A percentile compares a stretch with the other conserved stretches of the same genome.
Conservation (phyloP, 2,797 vertebrate genomes). For the Rallus crepitans region DNA sequence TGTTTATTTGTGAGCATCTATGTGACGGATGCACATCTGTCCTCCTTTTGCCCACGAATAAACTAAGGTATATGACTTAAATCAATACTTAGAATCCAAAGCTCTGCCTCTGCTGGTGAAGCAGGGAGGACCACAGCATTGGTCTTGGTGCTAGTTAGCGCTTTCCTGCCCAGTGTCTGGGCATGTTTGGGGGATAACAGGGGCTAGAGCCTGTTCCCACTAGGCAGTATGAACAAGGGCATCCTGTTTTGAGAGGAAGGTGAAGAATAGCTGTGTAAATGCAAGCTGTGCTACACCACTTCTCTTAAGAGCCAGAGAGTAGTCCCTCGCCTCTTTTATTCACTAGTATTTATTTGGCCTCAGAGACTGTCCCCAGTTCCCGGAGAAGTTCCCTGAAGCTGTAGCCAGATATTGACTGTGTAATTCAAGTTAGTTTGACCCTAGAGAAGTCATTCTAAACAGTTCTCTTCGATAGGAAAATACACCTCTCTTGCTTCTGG, state of each 20-base stretch:
- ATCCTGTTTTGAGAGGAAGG: not conserved
- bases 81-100: not conserved
- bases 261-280: not conserved
- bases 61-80: not conserved
- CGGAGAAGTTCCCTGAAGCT: constrained; percentile 17
- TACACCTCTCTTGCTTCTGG: constrained; percentile 36
- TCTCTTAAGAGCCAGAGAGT: not conserved
- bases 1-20: not conserved
- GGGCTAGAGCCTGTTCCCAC: not conserved
- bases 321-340: constrained; percentile 33
- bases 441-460: constrained; percentile 46
- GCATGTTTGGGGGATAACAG: not conserved
- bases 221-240: not conserved
- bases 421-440: constrained; percentile 69
- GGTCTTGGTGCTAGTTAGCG: not conserved
- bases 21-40: not conserved
- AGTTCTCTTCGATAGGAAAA: constrained; percentile 44
- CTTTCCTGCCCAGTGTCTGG: not conserved
- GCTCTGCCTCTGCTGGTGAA: not conserved
- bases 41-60: not conserved
- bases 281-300: not conserved
- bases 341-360: constrained; percentile 50
- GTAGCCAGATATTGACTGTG: constrained; percentile 39
- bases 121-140: not conserved
- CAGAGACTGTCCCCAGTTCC: not conserved